Percentiles rank a stretch among this genome's conserved stretches.
phyloP scores from a whole-genome alignment of 2,797 vertebrate genomes.

The Cryptoprocta ferox region DNA sequence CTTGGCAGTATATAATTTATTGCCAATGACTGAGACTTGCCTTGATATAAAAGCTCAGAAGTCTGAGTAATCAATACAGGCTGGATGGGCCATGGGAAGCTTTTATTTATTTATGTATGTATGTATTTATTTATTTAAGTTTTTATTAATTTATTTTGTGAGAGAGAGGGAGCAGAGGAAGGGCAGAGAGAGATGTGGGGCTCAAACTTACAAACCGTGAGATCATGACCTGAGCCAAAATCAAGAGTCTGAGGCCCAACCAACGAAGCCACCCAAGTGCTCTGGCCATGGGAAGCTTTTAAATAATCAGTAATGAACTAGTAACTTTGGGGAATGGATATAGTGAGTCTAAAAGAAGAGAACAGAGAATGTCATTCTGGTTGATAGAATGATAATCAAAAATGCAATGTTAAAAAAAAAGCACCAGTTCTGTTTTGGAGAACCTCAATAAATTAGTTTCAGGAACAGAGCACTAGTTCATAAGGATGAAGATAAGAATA shows the following conservation, averaged over 20 bases:
- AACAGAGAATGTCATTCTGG: not conserved
- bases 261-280: too few species aligned
- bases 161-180: too few species aligned
- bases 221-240: too few species aligned
- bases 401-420: not conserved
- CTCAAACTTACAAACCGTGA: too few species aligned
- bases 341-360: not conserved
- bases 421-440: not conserved
- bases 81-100: not conserved
- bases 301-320: not conserved
- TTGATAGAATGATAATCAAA: not conserved
- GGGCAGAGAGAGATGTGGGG: too few species aligned
- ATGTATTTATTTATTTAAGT: too few species aligned
- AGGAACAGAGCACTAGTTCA: not conserved
- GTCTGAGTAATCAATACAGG: not conserved
- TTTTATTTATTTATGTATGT: not conserved
- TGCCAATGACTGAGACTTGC: not conserved
- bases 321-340: not conserved
- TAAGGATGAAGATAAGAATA: not conserved
- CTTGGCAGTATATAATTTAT: not conserved
- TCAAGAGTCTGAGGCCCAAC: too few species aligned
- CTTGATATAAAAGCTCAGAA: not conserved
- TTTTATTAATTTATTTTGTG: too few species aligned
- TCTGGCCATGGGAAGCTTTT: not conserved
- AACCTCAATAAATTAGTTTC: not conserved